Percentiles rank a stretch among this genome's conserved stretches.
Conservation (phyloP, 2,113 vertebrate species). For the Cololabis saira region DNA sequence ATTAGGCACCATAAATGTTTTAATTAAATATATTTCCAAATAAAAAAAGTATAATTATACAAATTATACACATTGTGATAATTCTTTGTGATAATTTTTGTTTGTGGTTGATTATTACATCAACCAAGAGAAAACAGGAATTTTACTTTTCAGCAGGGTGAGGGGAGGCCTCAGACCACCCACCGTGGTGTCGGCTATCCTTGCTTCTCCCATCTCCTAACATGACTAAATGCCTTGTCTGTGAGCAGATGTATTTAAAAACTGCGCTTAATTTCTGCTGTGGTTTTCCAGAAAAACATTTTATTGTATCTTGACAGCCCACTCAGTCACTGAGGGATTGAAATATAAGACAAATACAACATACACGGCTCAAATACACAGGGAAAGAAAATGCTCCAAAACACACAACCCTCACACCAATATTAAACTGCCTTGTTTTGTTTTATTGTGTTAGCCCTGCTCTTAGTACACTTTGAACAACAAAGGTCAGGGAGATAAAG, state of each 20-base stretch:
- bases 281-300: not conserved
- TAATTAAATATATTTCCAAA: no score
- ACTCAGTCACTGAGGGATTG: not conserved
- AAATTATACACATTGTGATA: no score
- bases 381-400: not conserved
- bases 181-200: no score
- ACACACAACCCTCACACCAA: not conserved
- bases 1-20: no score
- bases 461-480: not conserved
- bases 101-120: no score
- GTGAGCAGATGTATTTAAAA: not conserved
- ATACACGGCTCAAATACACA: not conserved
- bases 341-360: conserved; percentile 5
- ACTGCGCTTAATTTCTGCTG: not conserved
- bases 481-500: not conserved
- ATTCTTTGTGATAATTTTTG: no score
- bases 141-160: no score
- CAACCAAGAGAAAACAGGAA: no score
- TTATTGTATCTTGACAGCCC: not conserved
- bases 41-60: no score
- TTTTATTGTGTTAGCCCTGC: not conserved
- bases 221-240: no score
- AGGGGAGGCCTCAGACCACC: no score
- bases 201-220: no score
- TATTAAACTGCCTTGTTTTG: not conserved